Base-by-base conservation (phyloP, 1,140 invertebrate species). In the Diploscapter pachys region DNA sequence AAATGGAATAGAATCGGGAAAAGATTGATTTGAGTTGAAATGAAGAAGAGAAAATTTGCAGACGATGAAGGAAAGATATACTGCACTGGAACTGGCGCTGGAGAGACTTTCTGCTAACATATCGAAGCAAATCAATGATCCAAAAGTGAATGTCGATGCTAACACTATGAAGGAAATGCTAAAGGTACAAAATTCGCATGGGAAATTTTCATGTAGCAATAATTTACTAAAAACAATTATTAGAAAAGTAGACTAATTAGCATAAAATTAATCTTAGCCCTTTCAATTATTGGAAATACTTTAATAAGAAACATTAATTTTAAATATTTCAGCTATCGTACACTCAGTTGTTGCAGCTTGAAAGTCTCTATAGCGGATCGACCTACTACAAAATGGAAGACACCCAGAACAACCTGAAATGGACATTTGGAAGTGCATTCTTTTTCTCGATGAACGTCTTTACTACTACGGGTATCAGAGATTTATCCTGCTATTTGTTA, bases 371-470 rank as follows among this genome's bases (percentile, higher is more conserved):
- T 51, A 64, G 70, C 11, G 63, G 73, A n/a, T 69, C 63, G 51
- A 74, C 73, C 0, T 74, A 68, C 31, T 74, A 74, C 59, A 74
- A 74, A 31, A 9, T 57, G 6, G 73, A 74, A 49, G 66, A 74
- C 50, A 65, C 9, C 6, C 13, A 31, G 3, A 74, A 69, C 9
- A 68, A 74, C 31, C 62, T 65, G 73, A 74, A 74, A 54, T 74
- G 73, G 73, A 64, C 73, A 3, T 74, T 74, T 54, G 63, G 59
- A 53, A 65, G 73, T 9, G 73, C 73, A 11, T 66, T 74, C 50
- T 74, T 74, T 61, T 74, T 74, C 65, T 69, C 63, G 59, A 66
- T 74, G 54, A 74, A 74, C 61, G 73, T 74, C 3, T 74, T 66
- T 54, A 74, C 73, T 13, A 74, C 73, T 52, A 74, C 73, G 11